Evolutionary conservation across 2,113 vertebrate genomes (phyloP), one percentile per base, ranked within the genome.

Genomic region (Cephalopterus ornatus): DNA sequence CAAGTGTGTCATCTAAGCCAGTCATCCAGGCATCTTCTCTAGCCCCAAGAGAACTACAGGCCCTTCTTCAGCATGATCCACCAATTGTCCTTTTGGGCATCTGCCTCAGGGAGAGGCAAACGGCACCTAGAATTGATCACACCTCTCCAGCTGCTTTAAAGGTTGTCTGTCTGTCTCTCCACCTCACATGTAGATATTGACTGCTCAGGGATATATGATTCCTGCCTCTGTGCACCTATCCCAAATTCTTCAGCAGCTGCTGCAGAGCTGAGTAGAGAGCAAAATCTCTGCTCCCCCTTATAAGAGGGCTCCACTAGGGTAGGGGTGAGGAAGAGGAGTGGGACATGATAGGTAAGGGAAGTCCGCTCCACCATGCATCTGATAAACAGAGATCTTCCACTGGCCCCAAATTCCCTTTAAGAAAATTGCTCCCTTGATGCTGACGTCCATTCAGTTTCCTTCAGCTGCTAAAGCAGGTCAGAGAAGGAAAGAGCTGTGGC

Each of bases 401-500:
- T 58, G 85, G 88, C 65, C 94, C 78, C 88, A 91, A 85, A 95
- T 85, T 87, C 92, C 66, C 91, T 93, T 77, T 76, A 92, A 92
- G 88, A 96, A 94, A 93, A 95, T 96, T 94, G 83, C 76, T 96
- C 93, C 91, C 95, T 87, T 15, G 95, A 91, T 92, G 96, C 96
- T 96, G 96, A 96, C 92, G 93, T 96, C 94, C 94, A 94, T 91
- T 92, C 92, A 71, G 93, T 90, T 94, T 97, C 96, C 93, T 95
- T 94, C 91, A 92, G 93, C 91, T 96, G 96, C 91, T 94, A 92
- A 96, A 95, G 93, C 88, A 39, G 92, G 91, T 93, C 87, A n/a
- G 72, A 95, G 93, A 96, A 97, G 93, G 95, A 96, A 92, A 52
- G 93, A 89, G 83, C 91, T 30, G 55, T 58, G 78, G 73, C 95